These are phyloP conservation scores for Crossaster papposus DNA, from an alignment of 53 echinoderm and acorn worm genomes.

Conservation along the genomic window DNA sequence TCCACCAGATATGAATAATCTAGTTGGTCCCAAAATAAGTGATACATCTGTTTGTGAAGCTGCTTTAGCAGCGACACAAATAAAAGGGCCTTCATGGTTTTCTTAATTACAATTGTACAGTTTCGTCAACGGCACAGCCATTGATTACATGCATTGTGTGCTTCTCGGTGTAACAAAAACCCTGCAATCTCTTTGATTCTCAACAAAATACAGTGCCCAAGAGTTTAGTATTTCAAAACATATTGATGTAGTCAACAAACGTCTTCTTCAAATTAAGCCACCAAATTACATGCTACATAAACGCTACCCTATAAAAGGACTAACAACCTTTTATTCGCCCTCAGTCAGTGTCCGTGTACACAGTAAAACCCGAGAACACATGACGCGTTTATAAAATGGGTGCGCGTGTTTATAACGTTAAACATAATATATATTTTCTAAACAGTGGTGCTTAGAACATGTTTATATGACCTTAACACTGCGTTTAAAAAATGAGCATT, in stretches of 20 bases:
- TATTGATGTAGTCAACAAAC: constrained; percentile 28
- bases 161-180: constrained; percentile 60
- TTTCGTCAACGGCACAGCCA: constrained; percentile 59
- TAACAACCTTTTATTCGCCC: no score
- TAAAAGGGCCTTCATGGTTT: constrained; percentile 63
- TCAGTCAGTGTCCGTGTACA: no score
- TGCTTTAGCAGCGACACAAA: constrained; percentile 11
- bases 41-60: constrained; percentile 17
- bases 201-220: constrained; percentile 42
- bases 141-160: constrained; percentile 73
- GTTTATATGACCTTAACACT: no score
- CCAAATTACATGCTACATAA: constrained; percentile 73
- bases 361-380: no score
- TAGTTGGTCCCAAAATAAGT: constrained; percentile 37
- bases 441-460: no score
- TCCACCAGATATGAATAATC: constrained; percentile 26
- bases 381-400: no score
- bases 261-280: constrained; percentile 57
- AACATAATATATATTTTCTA: no score
- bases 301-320: no score
- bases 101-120: constrained; percentile 16
- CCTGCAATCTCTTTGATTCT: constrained; percentile 59
- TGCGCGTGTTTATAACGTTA: no score
- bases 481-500: no score
- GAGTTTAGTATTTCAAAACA: constrained; percentile 19